Conservation (phyloP, 1,140 invertebrate genomes). For the Caerostris extrusa region DNA sequence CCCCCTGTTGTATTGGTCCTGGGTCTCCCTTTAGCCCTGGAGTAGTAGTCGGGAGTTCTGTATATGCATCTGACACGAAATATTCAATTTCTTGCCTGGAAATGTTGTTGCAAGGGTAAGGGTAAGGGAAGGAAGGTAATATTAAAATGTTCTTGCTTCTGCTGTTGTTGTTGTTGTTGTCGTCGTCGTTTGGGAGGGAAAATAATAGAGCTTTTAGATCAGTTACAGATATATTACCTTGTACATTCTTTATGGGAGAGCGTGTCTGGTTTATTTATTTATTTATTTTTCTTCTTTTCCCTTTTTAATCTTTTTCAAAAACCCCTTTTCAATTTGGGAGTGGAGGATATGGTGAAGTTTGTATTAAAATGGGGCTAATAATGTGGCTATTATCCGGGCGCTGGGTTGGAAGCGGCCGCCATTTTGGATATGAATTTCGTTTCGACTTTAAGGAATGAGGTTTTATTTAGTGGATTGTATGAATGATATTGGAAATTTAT, state of each 20-base stretch:
- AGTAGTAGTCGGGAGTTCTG: conserved; percentile 29
- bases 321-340: conserved; percentile 9
- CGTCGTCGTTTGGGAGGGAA: conserved; percentile 19
- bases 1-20: background rate
- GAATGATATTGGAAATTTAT: no score
- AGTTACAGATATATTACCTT: conserved; percentile 75
- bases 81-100: conserved; percentile 65
- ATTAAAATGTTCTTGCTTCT: conserved; percentile 64
- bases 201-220: conserved; percentile 68
- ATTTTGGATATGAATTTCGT: background rate
- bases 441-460: no score
- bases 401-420: background rate
- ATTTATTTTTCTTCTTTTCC: conserved; percentile 33
- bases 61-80: conserved; percentile 56
- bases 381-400: conserved; percentile 2
- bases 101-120: background rate
- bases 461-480: no score
- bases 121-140: conserved; percentile 31
- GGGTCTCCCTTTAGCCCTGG: background rate
- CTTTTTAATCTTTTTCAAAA: conserved; percentile 47
- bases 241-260: conserved; percentile 41
- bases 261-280: conserved; percentile 41
- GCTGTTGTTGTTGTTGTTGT: background rate
- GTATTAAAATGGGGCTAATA: conserved; percentile 63
- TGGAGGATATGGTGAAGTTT: conserved; percentile 15